Evolutionary conservation across 2,113 vertebrate genomes (phyloP).

Genomic region (Pitta sordida): DNA sequence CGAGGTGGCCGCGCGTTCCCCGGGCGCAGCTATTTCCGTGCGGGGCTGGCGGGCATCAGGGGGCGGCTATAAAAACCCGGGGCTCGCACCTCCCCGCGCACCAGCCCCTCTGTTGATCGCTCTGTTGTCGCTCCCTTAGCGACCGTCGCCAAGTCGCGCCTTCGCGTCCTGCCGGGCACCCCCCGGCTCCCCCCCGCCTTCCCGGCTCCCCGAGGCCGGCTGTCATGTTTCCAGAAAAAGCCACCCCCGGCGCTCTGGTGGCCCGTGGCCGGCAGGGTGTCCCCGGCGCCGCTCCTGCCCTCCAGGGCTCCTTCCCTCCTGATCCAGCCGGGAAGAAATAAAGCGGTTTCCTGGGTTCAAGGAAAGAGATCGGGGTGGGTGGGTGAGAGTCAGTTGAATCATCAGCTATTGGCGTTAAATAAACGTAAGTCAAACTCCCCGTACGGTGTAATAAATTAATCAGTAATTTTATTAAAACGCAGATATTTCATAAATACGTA

Average conservation of each 20-base stretch:
- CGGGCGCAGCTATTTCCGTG: slow-evolving; percentile 21
- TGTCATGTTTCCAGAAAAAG: slow-evolving; percentile 68
- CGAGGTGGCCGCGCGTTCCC: neutral
- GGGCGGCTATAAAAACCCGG: slow-evolving; percentile 18
- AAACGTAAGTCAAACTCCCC: neutral
- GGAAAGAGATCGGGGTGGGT: neutral
- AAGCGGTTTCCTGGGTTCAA: neutral
- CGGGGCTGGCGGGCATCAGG: slow-evolving; percentile 17
- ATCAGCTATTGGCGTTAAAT: neutral
- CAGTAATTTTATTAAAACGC: neutral
- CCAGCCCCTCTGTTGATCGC: slow-evolving; percentile 56
- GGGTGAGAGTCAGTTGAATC: neutral
- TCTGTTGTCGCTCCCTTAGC: slow-evolving; percentile 70
- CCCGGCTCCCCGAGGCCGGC: slow-evolving; percentile 2
- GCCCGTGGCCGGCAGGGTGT: slow-evolving; percentile 49
- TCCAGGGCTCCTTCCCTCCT: neutral
- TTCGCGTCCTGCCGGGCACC: slow-evolving; percentile 20
- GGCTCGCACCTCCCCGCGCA: slow-evolving; percentile 14
- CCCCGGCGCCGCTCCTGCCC: neutral
- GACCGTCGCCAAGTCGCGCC: slow-evolving; percentile 69
- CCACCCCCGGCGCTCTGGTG: neutral
- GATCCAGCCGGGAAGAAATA: too few relatives aligned
- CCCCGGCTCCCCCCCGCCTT: too few relatives aligned
- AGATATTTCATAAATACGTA: neutral
- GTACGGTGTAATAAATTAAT: neutral